A percentile compares a stretch with the other conserved stretches of the same genome.
Conservation (phyloP, 2,113 vertebrate genomes). For the mouse (Mus musculus) region GRCm39 chr1:127716001-127716500, state of each 20-base stretch:
- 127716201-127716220: slow-evolving; percentile 65
- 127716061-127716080: slow-evolving; percentile 43
- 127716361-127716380: slow-evolving; percentile 36
- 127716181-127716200: slow-evolving; percentile 58
- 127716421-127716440: background rate
- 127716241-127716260: slow-evolving; percentile 52
- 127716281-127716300: slow-evolving; percentile 58
- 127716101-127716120: slow-evolving; percentile 66
- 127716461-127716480: background rate
- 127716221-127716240: slow-evolving; percentile 71
- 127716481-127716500: background rate
- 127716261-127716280: slow-evolving; percentile 60
- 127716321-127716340: slow-evolving; percentile 61
- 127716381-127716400: slow-evolving; percentile 45
- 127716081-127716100: slow-evolving; percentile 44
- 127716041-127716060: slow-evolving; percentile 28
- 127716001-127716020: slow-evolving; percentile 36
- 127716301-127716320: slow-evolving; percentile 50
- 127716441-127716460: background rate
- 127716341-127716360: slow-evolving; percentile 58
- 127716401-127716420: slow-evolving; percentile 28
- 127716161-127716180: slow-evolving; percentile 53
- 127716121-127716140: slow-evolving; percentile 54
- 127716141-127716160: slow-evolving; percentile 61
- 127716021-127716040: slow-evolving; percentile 28